A percentile compares a stretch with the other conserved stretches of the same genome.
Conservation (phyloP, 1,140 invertebrate genomes). For the Bombus fervidus region DNA sequence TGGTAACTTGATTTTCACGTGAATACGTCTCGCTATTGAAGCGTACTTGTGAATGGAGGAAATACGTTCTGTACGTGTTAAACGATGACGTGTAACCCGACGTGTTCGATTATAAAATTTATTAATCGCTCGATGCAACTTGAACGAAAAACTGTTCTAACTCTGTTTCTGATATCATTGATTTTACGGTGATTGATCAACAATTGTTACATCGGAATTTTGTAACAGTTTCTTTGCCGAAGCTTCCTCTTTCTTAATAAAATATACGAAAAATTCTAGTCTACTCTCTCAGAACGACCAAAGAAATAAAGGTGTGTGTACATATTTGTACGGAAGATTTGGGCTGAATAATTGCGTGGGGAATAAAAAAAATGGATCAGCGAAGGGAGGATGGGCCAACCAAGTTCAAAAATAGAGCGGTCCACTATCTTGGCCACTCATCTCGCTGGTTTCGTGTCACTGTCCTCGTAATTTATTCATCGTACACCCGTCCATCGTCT, state of each 20-base stretch:
- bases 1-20: conserved; percentile 31
- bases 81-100: not conserved
- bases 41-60: not conserved
- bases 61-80: not conserved
- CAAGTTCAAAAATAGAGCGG: conserved; percentile 47
- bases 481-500: conserved; percentile 45
- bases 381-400: not conserved
- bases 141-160: no score
- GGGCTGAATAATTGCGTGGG: not conserved
- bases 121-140: not conserved
- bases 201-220: not conserved
- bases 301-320: not conserved
- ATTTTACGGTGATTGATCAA: not conserved
- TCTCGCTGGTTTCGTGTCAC: conserved; percentile 54
- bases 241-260: not conserved
- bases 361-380: conserved; percentile 35
- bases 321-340: conserved; percentile 2
- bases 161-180: no score
- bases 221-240: not conserved
- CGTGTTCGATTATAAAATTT: conserved; percentile 15
- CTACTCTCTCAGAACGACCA: not conserved
- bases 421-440: conserved; percentile 42
- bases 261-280: not conserved
- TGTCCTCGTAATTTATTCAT: conserved; percentile 60
- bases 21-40: conserved; percentile 11